These are phyloP conservation scores for Nephrotoma flavescens DNA, from an alignment of 2,888 invertebrate genomes.

Conservation along the genomic window DNA sequence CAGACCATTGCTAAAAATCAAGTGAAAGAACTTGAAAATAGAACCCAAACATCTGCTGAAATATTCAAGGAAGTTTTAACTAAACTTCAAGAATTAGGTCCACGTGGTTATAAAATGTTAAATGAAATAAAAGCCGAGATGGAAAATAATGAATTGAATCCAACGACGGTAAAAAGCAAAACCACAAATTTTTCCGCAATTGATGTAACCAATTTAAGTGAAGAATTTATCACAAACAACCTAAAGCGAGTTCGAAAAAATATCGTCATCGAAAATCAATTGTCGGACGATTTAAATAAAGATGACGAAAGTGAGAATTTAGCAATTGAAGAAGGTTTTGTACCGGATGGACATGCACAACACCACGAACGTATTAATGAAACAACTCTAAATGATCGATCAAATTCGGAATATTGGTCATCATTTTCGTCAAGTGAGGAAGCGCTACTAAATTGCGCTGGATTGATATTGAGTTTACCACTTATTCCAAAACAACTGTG, in stretches of 20 bases:
- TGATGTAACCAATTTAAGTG: neutral
- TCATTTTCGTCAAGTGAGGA: constrained; percentile 71
- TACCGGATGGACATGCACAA: constrained; percentile 48
- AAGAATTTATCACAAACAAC: constrained; percentile 20
- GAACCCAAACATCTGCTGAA: constrained; percentile 31
- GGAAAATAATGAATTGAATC: constrained; percentile 11
- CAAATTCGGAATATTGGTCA: constrained; percentile 66
- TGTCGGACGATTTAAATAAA: constrained; percentile 35
- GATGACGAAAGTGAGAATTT: constrained; percentile 45
- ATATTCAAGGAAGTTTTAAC: constrained; percentile 42
- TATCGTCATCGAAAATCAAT: constrained; percentile 35
- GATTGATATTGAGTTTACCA: constrained; percentile 55
- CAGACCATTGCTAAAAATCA: neutral
- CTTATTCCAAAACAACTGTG: constrained; percentile 49
- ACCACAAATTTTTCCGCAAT: neutral
- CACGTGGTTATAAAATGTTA: constrained; percentile 40
- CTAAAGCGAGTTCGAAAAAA: constrained; percentile 33
- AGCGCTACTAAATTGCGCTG: constrained; percentile 55
- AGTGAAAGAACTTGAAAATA: neutral
- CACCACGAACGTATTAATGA: constrained; percentile 48
- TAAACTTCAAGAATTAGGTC: constrained; percentile 41
- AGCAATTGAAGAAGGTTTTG: constrained; percentile 45
- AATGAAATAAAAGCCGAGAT: constrained; percentile 37
- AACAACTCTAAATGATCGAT: constrained; percentile 49
- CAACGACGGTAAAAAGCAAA: neutral